Conservation (phyloP, 2,113 vertebrate genomes). For the Pheucticus melanocephalus region DNA sequence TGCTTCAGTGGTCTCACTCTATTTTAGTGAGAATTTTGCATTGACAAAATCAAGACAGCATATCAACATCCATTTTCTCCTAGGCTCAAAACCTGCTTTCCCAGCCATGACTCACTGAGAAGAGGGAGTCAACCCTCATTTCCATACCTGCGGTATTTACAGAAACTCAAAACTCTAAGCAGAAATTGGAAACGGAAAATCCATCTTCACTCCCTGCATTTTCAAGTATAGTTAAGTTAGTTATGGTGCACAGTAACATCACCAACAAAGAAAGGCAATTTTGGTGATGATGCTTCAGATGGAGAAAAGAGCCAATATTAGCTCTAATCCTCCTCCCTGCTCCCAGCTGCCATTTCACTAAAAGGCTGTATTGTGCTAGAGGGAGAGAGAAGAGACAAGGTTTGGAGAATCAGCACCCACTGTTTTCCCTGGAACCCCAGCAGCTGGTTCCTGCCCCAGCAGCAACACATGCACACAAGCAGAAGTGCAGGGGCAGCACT, state of each 20-base stretch:
- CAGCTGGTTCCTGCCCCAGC: neutral
- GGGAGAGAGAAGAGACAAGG: neutral
- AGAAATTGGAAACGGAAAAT: neutral
- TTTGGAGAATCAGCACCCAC: neutral
- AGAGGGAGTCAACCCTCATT: neutral
- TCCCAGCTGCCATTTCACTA: neutral
- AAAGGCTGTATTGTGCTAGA: neutral
- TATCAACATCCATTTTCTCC: neutral
- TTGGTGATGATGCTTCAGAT: neutral
- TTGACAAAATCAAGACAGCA: neutral
- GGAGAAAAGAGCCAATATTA: neutral
- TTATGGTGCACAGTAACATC: neutral
- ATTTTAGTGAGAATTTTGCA: neutral
- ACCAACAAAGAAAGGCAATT: neutral
- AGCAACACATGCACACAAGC: neutral
- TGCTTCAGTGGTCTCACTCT: neutral
- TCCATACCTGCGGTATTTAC: neutral
- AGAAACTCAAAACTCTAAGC: neutral
- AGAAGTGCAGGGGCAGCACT: neutral
- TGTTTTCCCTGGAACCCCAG: neutral
- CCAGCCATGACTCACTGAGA: neutral
- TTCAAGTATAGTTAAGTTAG: conserved; percentile 31
- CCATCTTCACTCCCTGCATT: neutral
- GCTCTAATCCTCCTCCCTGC: neutral
- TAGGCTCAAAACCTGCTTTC: neutral